Evolutionary conservation across 2,888 invertebrate species (phyloP).

Genomic region (Druceiella hillmani): DNA sequence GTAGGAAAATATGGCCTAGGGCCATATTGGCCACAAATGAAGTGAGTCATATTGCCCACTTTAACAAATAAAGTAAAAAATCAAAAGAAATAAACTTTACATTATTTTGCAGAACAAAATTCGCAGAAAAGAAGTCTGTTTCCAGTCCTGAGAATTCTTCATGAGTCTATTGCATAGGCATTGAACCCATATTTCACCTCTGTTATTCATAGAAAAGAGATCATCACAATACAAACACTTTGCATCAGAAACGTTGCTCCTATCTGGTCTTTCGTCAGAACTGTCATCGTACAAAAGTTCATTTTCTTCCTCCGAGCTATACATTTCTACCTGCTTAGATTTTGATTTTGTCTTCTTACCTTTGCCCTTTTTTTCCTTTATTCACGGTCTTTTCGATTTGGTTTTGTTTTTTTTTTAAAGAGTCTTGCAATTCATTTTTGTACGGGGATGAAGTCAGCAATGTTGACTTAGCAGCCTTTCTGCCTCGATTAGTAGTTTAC

Average conservation of each 20-base stretch:
- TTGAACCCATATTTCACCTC: slow-evolving; percentile 15
- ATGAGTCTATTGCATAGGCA: slow-evolving; percentile 12
- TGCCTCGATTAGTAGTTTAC: slow-evolving; percentile 12
- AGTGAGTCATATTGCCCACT: too few species aligned
- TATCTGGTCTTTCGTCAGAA: slow-evolving; percentile 17
- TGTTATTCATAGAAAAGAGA: slow-evolving; percentile 15
- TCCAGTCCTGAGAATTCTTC: slow-evolving; percentile 13
- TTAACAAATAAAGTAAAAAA: slow-evolving; percentile 1
- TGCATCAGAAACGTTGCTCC: slow-evolving; percentile 10
- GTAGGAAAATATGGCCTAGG: too few species aligned
- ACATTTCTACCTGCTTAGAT: slow-evolving; percentile 7
- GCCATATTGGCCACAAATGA: slow-evolving; percentile 10
- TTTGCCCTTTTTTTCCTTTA: slow-evolving; percentile 3
- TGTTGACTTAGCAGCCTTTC: slow-evolving; percentile 11
- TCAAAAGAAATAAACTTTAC: slow-evolving; percentile 9
- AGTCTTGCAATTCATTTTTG: slow-evolving; percentile 9
- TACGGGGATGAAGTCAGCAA: slow-evolving; percentile 13
- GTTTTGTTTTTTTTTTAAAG: slow-evolving; percentile 9
- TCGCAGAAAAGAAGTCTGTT: too few species aligned
- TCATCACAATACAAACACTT: slow-evolving; percentile 12
- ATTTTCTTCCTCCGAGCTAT: slow-evolving; percentile 12
- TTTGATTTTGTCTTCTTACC: slow-evolving; percentile 6
- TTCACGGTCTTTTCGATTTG: slow-evolving; percentile 4
- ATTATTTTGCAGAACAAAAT: too few species aligned
- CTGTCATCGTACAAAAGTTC: slow-evolving; percentile 14